phyloP scores from a whole-genome alignment of 1,140 invertebrate species.

The Caenorhabditis elegans region WBcel235 BX284602.5:9154001-9154500 shows the following conservation, averaged over 20 bases:
- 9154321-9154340: too few relatives aligned
- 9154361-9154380: too few relatives aligned
- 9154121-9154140: constrained; percentile 42
- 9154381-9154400: too few relatives aligned
- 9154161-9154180: background rate
- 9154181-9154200: constrained; percentile 40
- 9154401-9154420: too few relatives aligned
- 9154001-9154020: constrained; percentile 25
- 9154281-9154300: background rate
- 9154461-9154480: too few relatives aligned
- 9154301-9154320: background rate
- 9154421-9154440: too few relatives aligned
- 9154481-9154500: too few relatives aligned
- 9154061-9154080: background rate
- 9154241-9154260: constrained; percentile 47
- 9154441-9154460: too few relatives aligned
- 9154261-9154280: constrained; percentile 46
- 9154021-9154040: background rate
- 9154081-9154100: background rate
- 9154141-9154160: constrained; percentile 33
- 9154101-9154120: constrained; percentile 3
- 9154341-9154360: too few relatives aligned
- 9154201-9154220: constrained; percentile 44
- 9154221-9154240: constrained; percentile 43
- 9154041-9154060: background rate